Evolutionary conservation across 2,113 vertebrate genomes (phyloP).

Genomic region (Ibidorhyncha struthersii): DNA sequence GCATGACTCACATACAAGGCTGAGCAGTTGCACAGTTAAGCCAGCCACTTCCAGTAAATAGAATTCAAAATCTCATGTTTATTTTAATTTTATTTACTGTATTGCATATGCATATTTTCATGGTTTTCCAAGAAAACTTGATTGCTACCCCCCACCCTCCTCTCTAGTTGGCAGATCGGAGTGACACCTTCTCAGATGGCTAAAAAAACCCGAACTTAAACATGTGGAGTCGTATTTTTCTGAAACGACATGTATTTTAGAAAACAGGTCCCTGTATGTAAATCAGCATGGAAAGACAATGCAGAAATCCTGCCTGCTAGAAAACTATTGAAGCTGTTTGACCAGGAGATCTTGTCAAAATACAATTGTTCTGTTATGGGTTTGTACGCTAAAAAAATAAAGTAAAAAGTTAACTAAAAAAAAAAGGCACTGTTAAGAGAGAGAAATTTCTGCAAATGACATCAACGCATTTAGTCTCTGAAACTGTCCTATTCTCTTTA

Average conservation of each 20-base stretch:
- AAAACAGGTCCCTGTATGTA: background rate
- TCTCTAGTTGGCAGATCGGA: background rate
- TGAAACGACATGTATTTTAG: background rate
- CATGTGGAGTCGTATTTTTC: background rate
- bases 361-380: background rate
- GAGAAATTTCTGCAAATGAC: background rate
- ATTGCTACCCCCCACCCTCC: background rate
- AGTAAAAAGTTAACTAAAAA: too few relatives aligned
- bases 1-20: slow-evolving; percentile 35
- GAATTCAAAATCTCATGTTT: slow-evolving; percentile 36
- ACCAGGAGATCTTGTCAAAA: background rate
- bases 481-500: background rate
- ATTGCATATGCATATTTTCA: slow-evolving; percentile 43
- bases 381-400: background rate
- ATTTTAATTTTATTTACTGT: slow-evolving; percentile 48
- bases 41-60: slow-evolving; percentile 39
- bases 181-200: background rate
- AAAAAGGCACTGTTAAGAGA: background rate
- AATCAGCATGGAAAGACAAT: background rate
- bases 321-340: background rate
- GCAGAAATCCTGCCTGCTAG: background rate
- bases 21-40: slow-evolving; percentile 46
- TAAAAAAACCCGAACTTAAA: background rate
- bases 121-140: slow-evolving; percentile 18
- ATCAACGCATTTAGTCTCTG: background rate